phyloP scores from a whole-genome alignment of 2,888 invertebrate species.

The Leptarthrus brevirostris region DNA sequence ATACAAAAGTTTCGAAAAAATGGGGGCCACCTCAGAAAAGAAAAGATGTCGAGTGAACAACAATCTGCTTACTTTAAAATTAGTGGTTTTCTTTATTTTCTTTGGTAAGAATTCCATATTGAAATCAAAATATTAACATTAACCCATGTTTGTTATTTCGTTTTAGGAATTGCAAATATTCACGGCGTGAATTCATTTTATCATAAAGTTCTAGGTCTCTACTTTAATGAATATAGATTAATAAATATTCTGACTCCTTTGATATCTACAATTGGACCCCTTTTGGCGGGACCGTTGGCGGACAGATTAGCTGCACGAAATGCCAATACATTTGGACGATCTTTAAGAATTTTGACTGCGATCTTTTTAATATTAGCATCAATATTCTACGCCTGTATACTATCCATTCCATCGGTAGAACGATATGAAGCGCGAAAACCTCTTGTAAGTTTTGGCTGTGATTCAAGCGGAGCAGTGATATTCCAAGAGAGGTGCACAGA shows the following conservation, averaged over 20 bases:
- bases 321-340: constrained; percentile 70
- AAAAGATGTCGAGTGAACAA: constrained; percentile 71
- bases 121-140: no score
- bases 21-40: constrained; percentile 60
- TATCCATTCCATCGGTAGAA: constrained; percentile 75
- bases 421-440: constrained; percentile 71
- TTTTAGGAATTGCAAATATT: constrained; percentile 82
- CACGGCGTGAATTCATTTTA: constrained; percentile 83
- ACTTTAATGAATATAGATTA: constrained; percentile 78
- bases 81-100: constrained; percentile 83
- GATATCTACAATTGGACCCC: constrained; percentile 81
- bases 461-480: constrained; percentile 76
- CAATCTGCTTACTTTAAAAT: constrained; percentile 81
- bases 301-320: constrained; percentile 70
- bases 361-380: constrained; percentile 76
- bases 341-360: constrained; percentile 77
- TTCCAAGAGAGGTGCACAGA: constrained; percentile 79
- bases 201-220: constrained; percentile 71
- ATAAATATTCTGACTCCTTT: constrained; percentile 84
- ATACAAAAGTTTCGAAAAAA: constrained; percentile 52
- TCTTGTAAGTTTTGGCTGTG: constrained; percentile 78
- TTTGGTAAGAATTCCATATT: constrained; percentile 78
- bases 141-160: no score
- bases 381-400: constrained; percentile 75
- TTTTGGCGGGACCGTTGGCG: constrained; percentile 81